phyloP scores from a whole-genome alignment of 2,113 vertebrate species.

The Micronisus gabar region DNA sequence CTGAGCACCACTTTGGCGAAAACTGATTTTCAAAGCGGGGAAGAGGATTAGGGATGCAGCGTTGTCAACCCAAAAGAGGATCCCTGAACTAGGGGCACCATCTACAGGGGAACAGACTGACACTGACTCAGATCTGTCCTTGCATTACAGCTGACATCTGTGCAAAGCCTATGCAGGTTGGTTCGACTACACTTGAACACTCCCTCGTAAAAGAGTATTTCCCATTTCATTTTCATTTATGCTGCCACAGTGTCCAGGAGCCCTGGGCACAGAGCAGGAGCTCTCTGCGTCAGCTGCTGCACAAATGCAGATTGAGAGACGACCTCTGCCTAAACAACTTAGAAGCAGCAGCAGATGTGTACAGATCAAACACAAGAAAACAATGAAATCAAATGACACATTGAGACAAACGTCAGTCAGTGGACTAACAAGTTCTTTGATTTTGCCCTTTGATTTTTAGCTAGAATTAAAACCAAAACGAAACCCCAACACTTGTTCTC shows the following conservation, averaged over 20 bases:
- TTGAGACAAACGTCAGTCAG: background rate
- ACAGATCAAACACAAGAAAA: constrained; percentile 24
- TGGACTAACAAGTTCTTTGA: background rate
- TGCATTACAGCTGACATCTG: background rate
- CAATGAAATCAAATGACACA: constrained; percentile 6
- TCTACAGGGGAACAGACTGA: constrained; percentile 57
- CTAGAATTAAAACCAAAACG: background rate
- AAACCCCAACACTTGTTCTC: background rate
- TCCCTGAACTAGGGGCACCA: constrained; percentile 53
- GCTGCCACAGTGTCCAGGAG: background rate
- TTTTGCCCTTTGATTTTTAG: background rate
- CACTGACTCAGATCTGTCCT: background rate
- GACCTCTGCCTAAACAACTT: background rate
- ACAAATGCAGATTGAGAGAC: background rate
- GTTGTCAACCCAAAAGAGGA: background rate
- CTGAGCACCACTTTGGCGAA: background rate
- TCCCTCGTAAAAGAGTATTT: background rate
- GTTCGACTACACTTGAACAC: background rate
- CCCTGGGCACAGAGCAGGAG: background rate
- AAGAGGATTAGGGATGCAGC: background rate
- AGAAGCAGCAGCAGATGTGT: background rate
- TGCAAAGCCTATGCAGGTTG: background rate
- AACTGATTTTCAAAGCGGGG: background rate
- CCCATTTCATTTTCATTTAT: background rate
- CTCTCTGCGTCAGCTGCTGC: background rate